Evolutionary conservation across 92 coral and sea anemone species (phyloP), one percentile per base, ranked within the genome.

Genomic region (Phymanthus crucifer): DNA sequence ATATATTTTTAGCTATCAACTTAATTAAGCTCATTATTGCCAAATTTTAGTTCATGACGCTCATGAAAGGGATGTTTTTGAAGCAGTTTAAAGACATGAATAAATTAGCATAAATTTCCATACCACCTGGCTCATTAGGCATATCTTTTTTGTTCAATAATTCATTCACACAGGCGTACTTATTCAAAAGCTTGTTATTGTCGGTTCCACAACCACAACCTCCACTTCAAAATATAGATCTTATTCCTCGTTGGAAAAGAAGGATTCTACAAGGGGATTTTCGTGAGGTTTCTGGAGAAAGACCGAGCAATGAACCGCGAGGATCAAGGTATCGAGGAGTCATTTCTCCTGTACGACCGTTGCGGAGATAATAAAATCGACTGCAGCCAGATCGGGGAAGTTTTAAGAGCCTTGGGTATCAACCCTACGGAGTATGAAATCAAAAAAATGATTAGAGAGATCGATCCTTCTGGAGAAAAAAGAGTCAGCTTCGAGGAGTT

Each of bases 341-440:
- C 90, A 0, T 96, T 96, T 82, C 85, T 86, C 58, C 90, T 96
- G 3, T 96, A 93, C 86, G 99, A 96, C 48, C 77, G 92, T n/a
- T 71, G 93, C 23, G 99, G 99, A 26, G 99, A 96, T 71, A 79
- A 84, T 40, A 90, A 70, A 75, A 92, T 96, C 52, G 94, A 93
- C 29, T 85, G 91, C 67, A 86, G 85, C 46, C 96, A 96, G 66
- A 82, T 96, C 34, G 99, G 99, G 21, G 99, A 96, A 72, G 99
- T 96, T 78, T 74, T 96, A 80, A 83, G 99, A 71, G 99, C 99
- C n/a, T 76, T 96, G 40, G 99, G 94, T 33, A 90, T 94, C 19
- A 96, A 96, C 79, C 99, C 99, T 23, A 96, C 98, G 0, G 97
- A 96, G 73, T 77, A 85, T 67, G 98, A 96, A 85, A 77, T 96